A percentile compares a stretch with the other conserved stretches of the same genome.
phyloP scores from a whole-genome alignment of 2,113 vertebrate species.

The Apus apus region DNA sequence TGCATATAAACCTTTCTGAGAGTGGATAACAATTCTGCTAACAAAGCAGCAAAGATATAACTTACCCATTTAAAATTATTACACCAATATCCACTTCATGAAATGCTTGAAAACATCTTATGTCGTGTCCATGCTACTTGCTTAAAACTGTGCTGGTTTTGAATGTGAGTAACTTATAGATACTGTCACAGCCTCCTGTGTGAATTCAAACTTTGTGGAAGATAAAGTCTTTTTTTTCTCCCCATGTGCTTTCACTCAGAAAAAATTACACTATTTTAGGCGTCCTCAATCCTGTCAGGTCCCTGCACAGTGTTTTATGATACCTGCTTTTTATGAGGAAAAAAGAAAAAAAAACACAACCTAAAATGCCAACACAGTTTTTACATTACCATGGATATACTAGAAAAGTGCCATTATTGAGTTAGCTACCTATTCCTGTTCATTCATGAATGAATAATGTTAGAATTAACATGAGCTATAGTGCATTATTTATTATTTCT shows the following conservation, averaged over 20 bases:
- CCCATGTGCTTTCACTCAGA: background rate
- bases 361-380: conserved; percentile 1
- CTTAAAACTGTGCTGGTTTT: background rate
- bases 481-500: conserved; percentile 68
- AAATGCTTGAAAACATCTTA: background rate
- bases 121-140: background rate
- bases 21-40: background rate
- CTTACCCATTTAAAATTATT: background rate
- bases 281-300: background rate
- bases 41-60: conserved; percentile 2
- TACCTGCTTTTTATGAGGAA: background rate
- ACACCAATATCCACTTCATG: background rate
- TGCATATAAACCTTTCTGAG: background rate
- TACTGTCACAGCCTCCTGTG: background rate
- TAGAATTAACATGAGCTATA: conserved; percentile 58
- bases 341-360: background rate
- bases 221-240: rapidly evolving
- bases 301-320: background rate
- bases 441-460: conserved; percentile 60
- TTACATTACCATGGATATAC: conserved; percentile 35
- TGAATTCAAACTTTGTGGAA: background rate
- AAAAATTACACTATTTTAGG: background rate
- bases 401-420: conserved; percentile 36
- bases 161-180: background rate
- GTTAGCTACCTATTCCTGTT: conserved; percentile 21